Base-by-base conservation (phyloP, 2,888 invertebrate genomes). In the Lasioglossum figueresi region DNA sequence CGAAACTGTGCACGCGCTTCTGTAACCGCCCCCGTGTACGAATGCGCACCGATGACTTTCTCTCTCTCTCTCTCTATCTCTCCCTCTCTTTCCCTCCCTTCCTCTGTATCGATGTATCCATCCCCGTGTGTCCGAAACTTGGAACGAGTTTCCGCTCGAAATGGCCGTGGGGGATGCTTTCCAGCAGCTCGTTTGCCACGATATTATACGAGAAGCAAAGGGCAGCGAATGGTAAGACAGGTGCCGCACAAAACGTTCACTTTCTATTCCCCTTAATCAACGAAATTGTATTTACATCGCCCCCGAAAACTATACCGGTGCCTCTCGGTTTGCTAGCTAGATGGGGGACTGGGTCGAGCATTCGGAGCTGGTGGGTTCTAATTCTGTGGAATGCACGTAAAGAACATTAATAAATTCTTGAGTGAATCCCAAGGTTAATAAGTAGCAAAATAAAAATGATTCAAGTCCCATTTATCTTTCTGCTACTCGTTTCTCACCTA, bases 121-220 rank as follows among this genome's bases (percentile, higher is more conserved):
- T 34, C 74, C 80, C 79, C 71, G 75, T 70, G 77, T 82, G 82
- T 76, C 85, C 87, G 72, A 89, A 87, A 87, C 87, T 89, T 81
- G 82, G 78, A 81, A 82, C 82, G 83, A 86, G 82, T 78, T 88
- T 88, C 82, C 81, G 76, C 80, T 78, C 73, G 83, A 80, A 85
- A 85, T 88, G 79, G 83, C 86, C 89, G 88, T 82, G 68, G 87
- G 88, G 85, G 81, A 88, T 87, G 87, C 83, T 84, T 80, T 59
- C 76, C 78, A 78, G 77, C 52, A 79, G 80, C 79, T 89, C 72
- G 82, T 87, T 84, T 59, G 80, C 34, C 76, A 66, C 71, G 83
- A 82, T 81, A 83, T 86, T 80, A 84, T 80, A 70, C 79, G 77
- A 79, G 48, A 72, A 52, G 82, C 72, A 48, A 76, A 70, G 78